phyloP scores from a whole-genome alignment of 2,113 vertebrate genomes.

The Limnothrissa miodon region DNA sequence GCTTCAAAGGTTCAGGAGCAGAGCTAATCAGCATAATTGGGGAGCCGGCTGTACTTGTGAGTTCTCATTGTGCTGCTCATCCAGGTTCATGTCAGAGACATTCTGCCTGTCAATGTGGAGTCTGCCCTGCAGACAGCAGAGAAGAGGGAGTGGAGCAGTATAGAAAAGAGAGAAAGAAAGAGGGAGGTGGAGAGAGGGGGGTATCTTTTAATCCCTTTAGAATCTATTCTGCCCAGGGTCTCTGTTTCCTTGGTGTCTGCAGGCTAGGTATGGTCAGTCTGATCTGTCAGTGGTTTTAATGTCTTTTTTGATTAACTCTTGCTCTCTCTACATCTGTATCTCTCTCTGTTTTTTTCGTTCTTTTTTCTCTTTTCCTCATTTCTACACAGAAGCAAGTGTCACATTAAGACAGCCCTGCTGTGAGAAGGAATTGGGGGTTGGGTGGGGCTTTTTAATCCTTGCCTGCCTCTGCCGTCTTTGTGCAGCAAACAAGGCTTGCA shows the following conservation, averaged over 20 bases:
- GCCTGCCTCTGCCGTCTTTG: not conserved
- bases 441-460: not conserved
- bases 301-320: not conserved
- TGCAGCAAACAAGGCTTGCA: not conserved
- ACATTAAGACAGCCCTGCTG: not conserved
- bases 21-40: constrained; percentile 12
- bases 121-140: not conserved
- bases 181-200: not conserved
- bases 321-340: not conserved
- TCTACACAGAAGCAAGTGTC: not conserved
- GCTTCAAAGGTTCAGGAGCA: constrained; percentile 28
- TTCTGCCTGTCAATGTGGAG: constrained; percentile 23
- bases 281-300: not conserved
- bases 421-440: not conserved
- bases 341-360: not conserved
- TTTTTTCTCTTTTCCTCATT: not conserved
- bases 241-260: not conserved
- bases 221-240: not conserved
- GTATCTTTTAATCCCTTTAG: not conserved
- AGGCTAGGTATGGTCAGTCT: not conserved
- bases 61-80: constrained; percentile 8
- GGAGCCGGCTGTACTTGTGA: not conserved
- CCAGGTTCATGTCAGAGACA: constrained; percentile 27
- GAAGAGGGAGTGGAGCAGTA: not conserved
- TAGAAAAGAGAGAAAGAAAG: not conserved